Conservation (phyloP, 2,113 vertebrate species). For the Brachyhypopomus occidentalis region DNA sequence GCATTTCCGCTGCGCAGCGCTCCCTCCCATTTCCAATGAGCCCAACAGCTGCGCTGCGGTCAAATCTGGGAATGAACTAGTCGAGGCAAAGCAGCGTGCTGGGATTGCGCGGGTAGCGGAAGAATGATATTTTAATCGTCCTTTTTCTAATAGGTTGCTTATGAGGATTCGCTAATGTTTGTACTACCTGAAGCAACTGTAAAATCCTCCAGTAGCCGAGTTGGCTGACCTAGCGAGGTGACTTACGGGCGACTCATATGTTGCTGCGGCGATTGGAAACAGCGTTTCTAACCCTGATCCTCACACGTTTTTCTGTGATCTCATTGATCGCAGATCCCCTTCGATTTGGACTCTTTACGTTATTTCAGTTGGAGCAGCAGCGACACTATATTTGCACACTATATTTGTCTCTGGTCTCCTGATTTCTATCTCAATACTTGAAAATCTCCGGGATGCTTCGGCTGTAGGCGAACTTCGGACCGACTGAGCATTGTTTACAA, state of each 20-base stretch:
- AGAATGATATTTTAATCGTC: too few species aligned
- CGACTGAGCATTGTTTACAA: conserved; percentile 52
- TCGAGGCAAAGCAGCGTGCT: conserved; percentile 39
- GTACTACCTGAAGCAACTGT: not conserved
- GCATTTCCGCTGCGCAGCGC: conserved; percentile 46
- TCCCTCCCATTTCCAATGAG: conserved; percentile 60
- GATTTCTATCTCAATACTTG: conserved; percentile 34
- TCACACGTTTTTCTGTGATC: conserved; percentile 28
- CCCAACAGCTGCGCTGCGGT: conserved; percentile 66
- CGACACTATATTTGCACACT: too few species aligned
- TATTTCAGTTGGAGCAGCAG: not conserved
- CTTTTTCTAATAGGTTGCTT: too few species aligned
- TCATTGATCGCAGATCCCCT: conserved; percentile 23
- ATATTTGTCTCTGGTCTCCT: not conserved
- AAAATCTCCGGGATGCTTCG: conserved; percentile 60
- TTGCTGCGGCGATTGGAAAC: conserved; percentile 22
- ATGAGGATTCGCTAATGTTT: too few species aligned
- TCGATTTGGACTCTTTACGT: not conserved
- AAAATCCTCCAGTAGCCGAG: not conserved
- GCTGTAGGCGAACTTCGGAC: conserved; percentile 50
- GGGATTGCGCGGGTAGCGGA: not conserved
- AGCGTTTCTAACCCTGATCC: too few species aligned
- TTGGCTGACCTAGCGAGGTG: not conserved
- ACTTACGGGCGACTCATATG: conserved; percentile 7
- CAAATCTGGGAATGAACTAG: conserved; percentile 54